Evolutionary conservation across 2,888 invertebrate genomes (phyloP), one percentile per base, ranked within the genome.

Genomic region (Brenthis daphne): DNA sequence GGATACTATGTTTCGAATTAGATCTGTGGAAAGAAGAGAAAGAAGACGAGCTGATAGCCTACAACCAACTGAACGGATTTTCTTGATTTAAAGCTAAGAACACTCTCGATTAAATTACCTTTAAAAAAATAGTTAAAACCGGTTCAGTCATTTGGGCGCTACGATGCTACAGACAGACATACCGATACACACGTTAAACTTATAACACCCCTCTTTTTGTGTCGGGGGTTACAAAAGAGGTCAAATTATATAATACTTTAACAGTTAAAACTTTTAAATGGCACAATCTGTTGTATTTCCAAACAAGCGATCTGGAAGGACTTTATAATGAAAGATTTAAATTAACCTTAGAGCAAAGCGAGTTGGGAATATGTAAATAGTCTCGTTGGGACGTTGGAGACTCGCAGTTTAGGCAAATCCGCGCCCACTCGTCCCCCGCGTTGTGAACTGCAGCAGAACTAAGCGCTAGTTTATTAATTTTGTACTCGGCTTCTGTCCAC

Each of bases 281-380:
- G 13, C 57, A 57, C 43, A 43, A 37, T 57, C 16, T 57, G 43
- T 11, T 43, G 16, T 43, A 2, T 33, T 12, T 57, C 12, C 2
- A 43, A 37, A 43, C 57, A 16, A 37, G 43, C 37, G 37, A 37
- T 16, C 37, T 12, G 16, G 16, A 57, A 43, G 12, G 43, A n/a
- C 43, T 57, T 57, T 43, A 57, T 57, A 57, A 57, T 57, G 57
- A 56, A 33, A 33, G 33, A 56, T 33, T 33, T 56, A 33, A 56
- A 56, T 56, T 14, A 57, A 57, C 43, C 43, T 5, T 43, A 16
- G 43, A 43, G n/a, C 3, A 37, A 37, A 37, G 37, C 37, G 57
- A n/a, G 57, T 6, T 24, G n/a, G 37, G 3, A 37, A 57, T 57
- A 57, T 43, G 57, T 37, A 57, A 57, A 57, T 57, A 37, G 1